phyloP scores from a whole-genome alignment of 2,888 invertebrate genomes.

The Drosophila pseudotakahashii region DNA sequence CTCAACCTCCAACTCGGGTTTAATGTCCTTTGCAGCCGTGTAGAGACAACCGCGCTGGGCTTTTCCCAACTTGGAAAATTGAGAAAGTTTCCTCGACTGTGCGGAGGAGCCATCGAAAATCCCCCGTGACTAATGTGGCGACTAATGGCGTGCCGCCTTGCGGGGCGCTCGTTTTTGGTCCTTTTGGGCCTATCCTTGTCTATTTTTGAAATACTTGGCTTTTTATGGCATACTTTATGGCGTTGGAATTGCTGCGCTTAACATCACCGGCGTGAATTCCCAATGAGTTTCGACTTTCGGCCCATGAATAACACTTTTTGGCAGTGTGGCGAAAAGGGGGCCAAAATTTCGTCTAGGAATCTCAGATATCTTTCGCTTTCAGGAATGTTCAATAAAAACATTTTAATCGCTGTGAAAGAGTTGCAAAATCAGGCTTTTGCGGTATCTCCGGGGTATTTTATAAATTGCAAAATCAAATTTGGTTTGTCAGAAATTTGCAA shows the following conservation, averaged over 20 bases:
- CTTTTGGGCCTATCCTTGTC: slow-evolving; percentile 42
- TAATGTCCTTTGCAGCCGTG: slow-evolving; percentile 80
- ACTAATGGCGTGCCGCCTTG: slow-evolving; percentile 60
- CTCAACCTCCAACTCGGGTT: slow-evolving; percentile 60
- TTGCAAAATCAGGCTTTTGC: slow-evolving; percentile 5
- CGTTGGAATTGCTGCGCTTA: slow-evolving; percentile 62
- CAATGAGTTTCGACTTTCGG: slow-evolving; percentile 39
- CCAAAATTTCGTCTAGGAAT: slow-evolving; percentile 10
- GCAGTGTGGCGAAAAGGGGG: not conserved
- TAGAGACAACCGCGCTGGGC: slow-evolving; percentile 65
- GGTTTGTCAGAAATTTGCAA: not conserved
- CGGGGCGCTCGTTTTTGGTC: slow-evolving; percentile 38
- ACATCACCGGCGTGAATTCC: slow-evolving; percentile 53
- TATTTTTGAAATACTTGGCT: slow-evolving; percentile 62
- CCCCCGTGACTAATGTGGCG: slow-evolving; percentile 75
- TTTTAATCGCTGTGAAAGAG: slow-evolving; percentile 23
- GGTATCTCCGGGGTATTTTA: not conserved
- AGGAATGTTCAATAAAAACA: slow-evolving; percentile 9
- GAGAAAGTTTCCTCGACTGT: slow-evolving; percentile 64
- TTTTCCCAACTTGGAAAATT: slow-evolving; percentile 36
- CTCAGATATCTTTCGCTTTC: slow-evolving; percentile 21
- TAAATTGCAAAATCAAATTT: not conserved
- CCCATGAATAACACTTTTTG: slow-evolving; percentile 21
- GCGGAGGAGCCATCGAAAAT: slow-evolving; percentile 50
- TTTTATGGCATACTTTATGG: slow-evolving; percentile 77